phyloP scores from a whole-genome alignment of 2,113 vertebrate species.

The Proterorhinus semilunaris region DNA sequence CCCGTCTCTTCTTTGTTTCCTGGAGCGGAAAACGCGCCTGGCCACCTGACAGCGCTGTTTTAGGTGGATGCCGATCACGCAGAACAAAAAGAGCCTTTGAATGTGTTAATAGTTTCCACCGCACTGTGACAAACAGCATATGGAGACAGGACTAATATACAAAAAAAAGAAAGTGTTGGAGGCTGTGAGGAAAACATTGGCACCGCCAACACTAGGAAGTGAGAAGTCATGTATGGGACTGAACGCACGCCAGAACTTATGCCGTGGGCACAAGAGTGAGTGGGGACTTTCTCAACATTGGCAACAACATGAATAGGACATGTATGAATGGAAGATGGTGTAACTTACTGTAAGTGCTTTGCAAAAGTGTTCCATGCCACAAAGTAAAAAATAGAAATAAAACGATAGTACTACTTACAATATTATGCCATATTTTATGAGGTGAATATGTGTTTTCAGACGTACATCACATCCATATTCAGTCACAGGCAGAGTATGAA shows the following conservation, averaged over 20 bases:
- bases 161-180: conserved; percentile 27
- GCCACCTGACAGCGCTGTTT: conserved; percentile 27
- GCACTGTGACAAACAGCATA: conserved; percentile 41
- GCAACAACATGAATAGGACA: conserved; percentile 27
- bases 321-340: conserved; percentile 28
- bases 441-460: too few species aligned
- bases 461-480: too few species aligned
- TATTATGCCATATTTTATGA: too few species aligned
- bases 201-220: conserved; percentile 26
- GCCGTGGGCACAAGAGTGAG: conserved; percentile 34
- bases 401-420: too few species aligned
- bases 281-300: conserved; percentile 39
- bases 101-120: conserved; percentile 32
- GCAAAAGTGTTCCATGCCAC: neutral
- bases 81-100: conserved; percentile 23
- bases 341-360: neutral
- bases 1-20: neutral
- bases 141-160: conserved; percentile 28
- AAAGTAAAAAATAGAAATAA: neutral
- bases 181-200: conserved; percentile 30
- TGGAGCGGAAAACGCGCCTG: neutral
- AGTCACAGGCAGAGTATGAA: too few species aligned
- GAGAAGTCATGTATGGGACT: conserved; percentile 36
- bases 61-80: conserved; percentile 24
- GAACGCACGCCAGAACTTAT: conserved; percentile 43